These are phyloP conservation scores for Erethizon dorsatum DNA, from an alignment of 2,797 vertebrate genomes.

Conservation along the genomic window DNA sequence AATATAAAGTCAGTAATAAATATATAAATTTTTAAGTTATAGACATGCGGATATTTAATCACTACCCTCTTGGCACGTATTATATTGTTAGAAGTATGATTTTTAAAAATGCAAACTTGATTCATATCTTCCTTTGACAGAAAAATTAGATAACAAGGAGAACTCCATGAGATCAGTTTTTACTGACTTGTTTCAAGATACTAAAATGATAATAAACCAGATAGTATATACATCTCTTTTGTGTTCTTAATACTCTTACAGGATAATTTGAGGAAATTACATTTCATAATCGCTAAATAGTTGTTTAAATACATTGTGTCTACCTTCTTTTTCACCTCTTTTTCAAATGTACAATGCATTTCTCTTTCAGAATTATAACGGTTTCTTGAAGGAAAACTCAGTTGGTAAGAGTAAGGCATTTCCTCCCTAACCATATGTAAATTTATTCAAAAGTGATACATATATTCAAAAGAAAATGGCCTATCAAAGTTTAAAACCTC, in stretches of 20 bases:
- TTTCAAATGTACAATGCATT: background rate
- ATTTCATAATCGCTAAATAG: constrained; percentile 17
- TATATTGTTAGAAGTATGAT: constrained; percentile 50
- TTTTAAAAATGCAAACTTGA: constrained; percentile 14
- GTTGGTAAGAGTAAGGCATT: background rate
- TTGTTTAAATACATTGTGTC: background rate
- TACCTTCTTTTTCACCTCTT: constrained; percentile 41
- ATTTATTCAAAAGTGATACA: background rate
- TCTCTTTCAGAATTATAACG: constrained; percentile 18
- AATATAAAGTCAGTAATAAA: background rate
- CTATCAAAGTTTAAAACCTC: background rate
- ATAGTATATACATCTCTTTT: background rate
- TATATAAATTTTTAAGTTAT: background rate
- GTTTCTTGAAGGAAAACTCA: constrained; percentile 52
- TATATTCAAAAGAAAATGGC: constrained; percentile 52
- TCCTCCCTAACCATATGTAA: background rate
- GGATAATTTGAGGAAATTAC: constrained; percentile 38
- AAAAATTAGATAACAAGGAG: background rate
- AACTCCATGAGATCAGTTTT: constrained; percentile 3
- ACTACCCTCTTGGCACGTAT: background rate
- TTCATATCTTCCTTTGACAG: background rate
- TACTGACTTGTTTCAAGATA: background rate
- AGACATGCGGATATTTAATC: constrained; percentile 3
- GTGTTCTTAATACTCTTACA: background rate
- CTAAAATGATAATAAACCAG: background rate